Conservation (phyloP, 2,888 invertebrate genomes). For the Strigamia maritima region DNA sequence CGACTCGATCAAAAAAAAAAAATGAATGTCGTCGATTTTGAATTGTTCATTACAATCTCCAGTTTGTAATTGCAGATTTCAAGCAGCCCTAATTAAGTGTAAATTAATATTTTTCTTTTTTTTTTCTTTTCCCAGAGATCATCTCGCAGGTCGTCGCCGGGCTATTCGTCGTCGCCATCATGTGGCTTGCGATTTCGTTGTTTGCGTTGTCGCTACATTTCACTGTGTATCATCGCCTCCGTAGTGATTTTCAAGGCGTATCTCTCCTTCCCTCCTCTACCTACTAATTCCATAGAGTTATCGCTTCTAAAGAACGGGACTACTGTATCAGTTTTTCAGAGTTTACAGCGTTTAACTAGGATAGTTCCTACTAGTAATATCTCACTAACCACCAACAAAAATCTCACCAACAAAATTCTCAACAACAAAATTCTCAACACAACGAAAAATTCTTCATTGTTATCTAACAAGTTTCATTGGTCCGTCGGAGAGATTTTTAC, state of each 20-base stretch:
- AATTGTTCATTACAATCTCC: too few species aligned
- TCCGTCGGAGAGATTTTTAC: conserved; percentile 10
- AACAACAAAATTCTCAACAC: background rate
- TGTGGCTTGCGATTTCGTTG: background rate
- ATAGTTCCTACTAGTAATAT: too few species aligned
- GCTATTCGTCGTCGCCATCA: background rate
- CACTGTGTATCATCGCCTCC: background rate
- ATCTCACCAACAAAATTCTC: too few species aligned
- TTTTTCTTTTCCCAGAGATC: too few species aligned
- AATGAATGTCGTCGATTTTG: too few species aligned
- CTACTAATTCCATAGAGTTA: background rate
- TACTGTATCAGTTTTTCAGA: background rate
- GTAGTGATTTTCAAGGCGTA: background rate
- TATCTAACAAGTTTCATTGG: background rate
- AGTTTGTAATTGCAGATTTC: too few species aligned
- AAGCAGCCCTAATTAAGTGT: too few species aligned
- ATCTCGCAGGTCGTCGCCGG: too few species aligned
- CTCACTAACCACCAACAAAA: too few species aligned
- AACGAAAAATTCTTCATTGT: background rate
- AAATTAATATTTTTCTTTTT: too few species aligned
- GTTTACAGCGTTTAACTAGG: background rate
- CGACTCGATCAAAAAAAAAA: too few species aligned
- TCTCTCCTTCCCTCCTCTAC: background rate
- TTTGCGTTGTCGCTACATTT: background rate
- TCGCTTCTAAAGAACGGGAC: background rate